Evolutionary conservation across 2,797 vertebrate species (phyloP), one percentile per base, ranked within the genome.

Genomic region (Dromococcyx pavoninus): DNA sequence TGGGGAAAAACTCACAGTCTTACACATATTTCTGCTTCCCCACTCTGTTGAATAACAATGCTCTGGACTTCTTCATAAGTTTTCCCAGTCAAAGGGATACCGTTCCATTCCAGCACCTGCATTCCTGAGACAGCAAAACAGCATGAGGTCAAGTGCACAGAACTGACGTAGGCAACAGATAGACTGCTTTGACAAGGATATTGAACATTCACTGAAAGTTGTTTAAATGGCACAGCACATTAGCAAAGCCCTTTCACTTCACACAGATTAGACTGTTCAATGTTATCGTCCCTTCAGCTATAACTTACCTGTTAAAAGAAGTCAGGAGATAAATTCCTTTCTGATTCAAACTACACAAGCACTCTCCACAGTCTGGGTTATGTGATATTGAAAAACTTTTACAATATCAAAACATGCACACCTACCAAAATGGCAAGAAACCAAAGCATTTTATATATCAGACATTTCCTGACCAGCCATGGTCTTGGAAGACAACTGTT

Each of bases 31-130:
- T 99, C 99, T 98, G 98, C 99, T 98, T 99, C 99, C 95, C 98
- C 99, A 98, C 98, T 99, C 96, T 98, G 98, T 88, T 99, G 98
- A 91, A 98, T 98, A 97, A 99, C 97, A 94, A 99, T 99, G 97
- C 97, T 98, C 92, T 99, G 99, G 73, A 99, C 99, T 97, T 99
- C 99, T 98, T 99, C 99, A 27, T 99, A 99, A 41, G 99, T 99
- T 97, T 99, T 99, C 83, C 98, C 99, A 4, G 97, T 99, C 97
- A 99, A 97, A 89, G 98, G 98, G 70, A 99, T 97, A 88, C 99
- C 98, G 71, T 99, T 99, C 99, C 99, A 99, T 97, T 99, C 99
- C 98, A 99, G 96, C 89, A 99, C 99, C 96, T 99, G 99, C 99
- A 99, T 99, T 97, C 99, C 99, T 99, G 96, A 61, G 94, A 91